Percentiles rank a stretch among this genome's conserved stretches.
Evolutionary conservation across 2,797 vertebrate genomes (phyloP).

Genomic region (Selene dorsalis): DNA sequence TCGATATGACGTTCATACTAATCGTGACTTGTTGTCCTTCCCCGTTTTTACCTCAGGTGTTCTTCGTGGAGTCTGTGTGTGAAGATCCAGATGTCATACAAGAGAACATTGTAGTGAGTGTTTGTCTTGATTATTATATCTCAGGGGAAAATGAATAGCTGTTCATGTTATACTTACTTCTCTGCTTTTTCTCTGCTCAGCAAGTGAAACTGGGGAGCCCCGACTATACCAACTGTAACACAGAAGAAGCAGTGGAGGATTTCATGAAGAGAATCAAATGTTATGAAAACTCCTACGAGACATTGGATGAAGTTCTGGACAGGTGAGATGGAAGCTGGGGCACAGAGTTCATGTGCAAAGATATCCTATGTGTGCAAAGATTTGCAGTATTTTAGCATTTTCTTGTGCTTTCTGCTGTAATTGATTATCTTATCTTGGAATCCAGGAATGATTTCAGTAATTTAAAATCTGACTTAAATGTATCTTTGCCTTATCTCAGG

Average conservation of each 20-base stretch:
- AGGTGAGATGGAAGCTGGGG: slow-evolving; percentile 84
- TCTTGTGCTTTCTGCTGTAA: background rate
- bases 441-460: too few species aligned
- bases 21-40: background rate
- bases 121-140: background rate
- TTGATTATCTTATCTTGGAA: background rate
- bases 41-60: slow-evolving; percentile 83
- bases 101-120: slow-evolving; percentile 95
- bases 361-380: background rate
- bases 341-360: background rate
- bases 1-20: accelerated
- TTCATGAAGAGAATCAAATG: slow-evolving; percentile 99
- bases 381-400: background rate
- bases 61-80: slow-evolving; percentile 98
- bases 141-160: background rate
- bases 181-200: slow-evolving; percentile 71
- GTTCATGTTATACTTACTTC: background rate
- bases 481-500: slow-evolving; percentile 76
- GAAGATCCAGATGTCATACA: slow-evolving; percentile 98
- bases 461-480: background rate
- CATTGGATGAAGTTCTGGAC: slow-evolving; percentile 93
- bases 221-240: slow-evolving; percentile 94
- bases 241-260: slow-evolving; percentile 94
- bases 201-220: slow-evolving; percentile 98
- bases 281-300: slow-evolving; percentile 95